Percentiles rank a stretch among this genome's conserved stretches.
Conservation (phyloP, 2,113 vertebrate species). For the Enhydra lutris region DNA sequence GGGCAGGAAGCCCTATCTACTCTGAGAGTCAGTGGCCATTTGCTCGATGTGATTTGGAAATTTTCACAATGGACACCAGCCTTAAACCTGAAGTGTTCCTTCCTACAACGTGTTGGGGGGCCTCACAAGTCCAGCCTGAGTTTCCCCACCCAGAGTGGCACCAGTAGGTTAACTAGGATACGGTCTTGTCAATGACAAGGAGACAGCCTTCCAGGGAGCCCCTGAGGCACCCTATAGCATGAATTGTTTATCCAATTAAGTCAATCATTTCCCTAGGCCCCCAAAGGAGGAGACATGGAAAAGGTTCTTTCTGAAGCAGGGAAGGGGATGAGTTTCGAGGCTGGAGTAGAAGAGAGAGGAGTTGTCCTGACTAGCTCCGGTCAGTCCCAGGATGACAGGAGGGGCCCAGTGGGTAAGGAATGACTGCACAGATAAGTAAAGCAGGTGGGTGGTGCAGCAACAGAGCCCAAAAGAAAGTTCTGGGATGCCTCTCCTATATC, state of each 20-base stretch:
- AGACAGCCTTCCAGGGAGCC: no score
- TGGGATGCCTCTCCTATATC: background rate
- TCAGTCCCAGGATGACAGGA: background rate
- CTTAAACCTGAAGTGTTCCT: background rate
- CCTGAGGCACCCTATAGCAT: background rate
- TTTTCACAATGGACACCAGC: background rate
- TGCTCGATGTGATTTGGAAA: background rate
- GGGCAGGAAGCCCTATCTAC: background rate
- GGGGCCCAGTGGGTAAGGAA: background rate
- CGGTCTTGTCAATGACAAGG: background rate
- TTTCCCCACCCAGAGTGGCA: background rate
- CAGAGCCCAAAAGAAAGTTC: background rate
- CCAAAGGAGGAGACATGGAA: background rate
- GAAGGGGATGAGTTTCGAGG: fast-evolving
- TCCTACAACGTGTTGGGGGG: background rate
- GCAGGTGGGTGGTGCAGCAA: no score
- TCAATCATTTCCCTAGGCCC: background rate
- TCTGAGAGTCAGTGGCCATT: background rate
- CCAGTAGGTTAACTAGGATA: background rate
- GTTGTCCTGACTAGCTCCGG: background rate
- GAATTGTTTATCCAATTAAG: background rate
- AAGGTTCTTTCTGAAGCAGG: background rate
- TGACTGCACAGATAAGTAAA: background rate
- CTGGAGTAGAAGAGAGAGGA: no score
- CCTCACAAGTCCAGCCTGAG: background rate